A percentile compares a stretch with the other conserved stretches of the same genome.
phyloP scores from a whole-genome alignment of 2,113 vertebrate species.

The Zingel zingel region DNA sequence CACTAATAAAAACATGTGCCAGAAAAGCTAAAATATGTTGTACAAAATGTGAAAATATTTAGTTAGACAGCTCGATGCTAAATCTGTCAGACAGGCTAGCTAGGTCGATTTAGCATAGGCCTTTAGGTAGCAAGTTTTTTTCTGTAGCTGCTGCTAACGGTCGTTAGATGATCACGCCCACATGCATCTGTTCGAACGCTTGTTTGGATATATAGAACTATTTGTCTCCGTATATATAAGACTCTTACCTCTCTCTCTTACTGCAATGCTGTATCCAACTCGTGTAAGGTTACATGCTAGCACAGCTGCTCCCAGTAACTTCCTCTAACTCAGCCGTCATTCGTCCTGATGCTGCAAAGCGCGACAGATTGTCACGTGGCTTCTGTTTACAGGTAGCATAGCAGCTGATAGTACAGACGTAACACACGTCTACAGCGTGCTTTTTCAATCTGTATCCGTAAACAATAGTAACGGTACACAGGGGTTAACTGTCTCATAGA shows the following conservation, averaged over 20 bases:
- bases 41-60: neutral
- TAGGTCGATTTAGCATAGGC: conserved; percentile 66
- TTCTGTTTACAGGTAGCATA: conserved; percentile 75
- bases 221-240: no score
- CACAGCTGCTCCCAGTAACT: conserved; percentile 68
- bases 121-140: conserved; percentile 71
- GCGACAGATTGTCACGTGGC: conserved; percentile 72
- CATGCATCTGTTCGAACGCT: conserved; percentile 7
- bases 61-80: conserved; percentile 17
- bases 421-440: neutral
- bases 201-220: neutral
- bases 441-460: neutral
- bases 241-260: conserved; percentile 45
- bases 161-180: conserved; percentile 33
- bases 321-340: conserved; percentile 77
- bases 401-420: conserved; percentile 25
- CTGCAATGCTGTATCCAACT: conserved; percentile 36
- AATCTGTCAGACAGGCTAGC: conserved; percentile 44
- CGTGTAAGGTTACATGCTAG: conserved; percentile 73
- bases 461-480: neutral
- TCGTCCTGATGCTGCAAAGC: conserved; percentile 75
- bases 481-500: neutral
- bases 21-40: neutral
- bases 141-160: conserved; percentile 51
- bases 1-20: fast-evolving